phyloP scores from a whole-genome alignment of 2,888 invertebrate genomes.

The Tyria jacobaeae region DNA sequence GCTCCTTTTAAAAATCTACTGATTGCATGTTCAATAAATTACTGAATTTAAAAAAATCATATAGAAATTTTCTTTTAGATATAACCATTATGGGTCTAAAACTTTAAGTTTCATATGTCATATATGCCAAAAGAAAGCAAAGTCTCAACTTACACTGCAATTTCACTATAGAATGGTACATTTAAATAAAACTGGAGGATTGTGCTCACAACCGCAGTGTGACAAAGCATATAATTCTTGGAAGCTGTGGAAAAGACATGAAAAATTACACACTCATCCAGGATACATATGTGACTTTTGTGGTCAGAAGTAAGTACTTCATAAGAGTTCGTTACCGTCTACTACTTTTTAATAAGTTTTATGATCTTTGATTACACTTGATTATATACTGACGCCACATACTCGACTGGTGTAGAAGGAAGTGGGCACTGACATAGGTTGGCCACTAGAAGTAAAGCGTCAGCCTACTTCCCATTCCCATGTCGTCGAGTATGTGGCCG shows the following conservation, averaged over 20 bases:
- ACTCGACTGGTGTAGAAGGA: no score
- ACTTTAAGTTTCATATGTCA: constrained; percentile 52
- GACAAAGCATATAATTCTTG: constrained; percentile 50
- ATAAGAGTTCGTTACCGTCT: not conserved
- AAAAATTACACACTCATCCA: constrained; percentile 46
- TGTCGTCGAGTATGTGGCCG: no score
- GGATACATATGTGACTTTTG: constrained; percentile 63
- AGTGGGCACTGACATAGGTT: no score
- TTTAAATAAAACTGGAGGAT: constrained; percentile 62
- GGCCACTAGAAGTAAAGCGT: no score
- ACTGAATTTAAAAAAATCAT: not conserved
- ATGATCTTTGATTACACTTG: no score
- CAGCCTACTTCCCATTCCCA: no score
- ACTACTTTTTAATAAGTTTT: no score
- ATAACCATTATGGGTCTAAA: constrained; percentile 43
- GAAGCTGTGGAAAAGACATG: constrained; percentile 58
- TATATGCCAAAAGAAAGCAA: constrained; percentile 49
- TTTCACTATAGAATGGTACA: constrained; percentile 69
- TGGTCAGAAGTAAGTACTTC: constrained; percentile 57
- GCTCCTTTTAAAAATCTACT: no score
- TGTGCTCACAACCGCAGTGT: constrained; percentile 56
- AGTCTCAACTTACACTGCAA: constrained; percentile 48
- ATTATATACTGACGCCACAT: no score
- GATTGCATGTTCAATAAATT: not conserved
- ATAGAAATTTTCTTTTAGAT: constrained; percentile 49